Evolutionary conservation across 2,888 invertebrate genomes (phyloP).

Genomic region (Yponomeuta malinellus): DNA sequence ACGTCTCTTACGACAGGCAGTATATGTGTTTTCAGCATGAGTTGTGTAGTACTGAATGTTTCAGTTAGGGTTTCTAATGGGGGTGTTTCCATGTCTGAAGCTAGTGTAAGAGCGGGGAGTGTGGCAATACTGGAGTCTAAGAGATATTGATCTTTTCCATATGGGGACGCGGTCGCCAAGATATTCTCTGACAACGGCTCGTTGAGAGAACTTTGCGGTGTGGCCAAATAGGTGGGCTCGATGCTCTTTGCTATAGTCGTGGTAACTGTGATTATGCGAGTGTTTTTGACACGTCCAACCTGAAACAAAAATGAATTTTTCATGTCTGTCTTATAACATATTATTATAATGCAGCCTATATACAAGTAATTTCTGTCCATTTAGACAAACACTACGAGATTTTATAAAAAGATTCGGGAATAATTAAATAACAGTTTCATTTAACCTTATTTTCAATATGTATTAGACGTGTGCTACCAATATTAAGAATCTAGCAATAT

Average conservation of each 20-base stretch:
- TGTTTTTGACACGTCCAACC: slow-evolving; percentile 91
- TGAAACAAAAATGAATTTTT: slow-evolving; percentile 44
- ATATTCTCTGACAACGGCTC: slow-evolving; percentile 93
- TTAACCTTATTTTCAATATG: not conserved
- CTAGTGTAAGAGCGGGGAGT: slow-evolving; percentile 85
- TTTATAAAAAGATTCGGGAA: not conserved
- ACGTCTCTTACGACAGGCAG: slow-evolving; percentile 86
- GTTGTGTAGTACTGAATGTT: slow-evolving; percentile 93
- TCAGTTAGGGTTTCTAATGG: slow-evolving; percentile 92
- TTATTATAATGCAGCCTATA: too few relatives aligned
- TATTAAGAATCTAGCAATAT: too few relatives aligned
- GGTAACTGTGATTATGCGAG: slow-evolving; percentile 90
- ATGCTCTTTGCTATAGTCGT: slow-evolving; percentile 89
- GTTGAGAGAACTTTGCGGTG: slow-evolving; percentile 76
- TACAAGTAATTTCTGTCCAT: too few relatives aligned
- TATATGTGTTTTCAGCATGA: slow-evolving; percentile 91
- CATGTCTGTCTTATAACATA: slow-evolving; percentile 3
- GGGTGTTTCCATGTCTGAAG: slow-evolving; percentile 87
- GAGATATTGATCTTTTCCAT: slow-evolving; percentile 80
- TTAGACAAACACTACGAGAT: too few relatives aligned
- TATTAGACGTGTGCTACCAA: too few relatives aligned
- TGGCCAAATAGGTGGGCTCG: slow-evolving; percentile 73
- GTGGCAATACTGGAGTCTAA: slow-evolving; percentile 89
- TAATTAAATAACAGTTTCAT: not conserved
- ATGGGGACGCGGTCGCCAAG: slow-evolving; percentile 84